Conservation (phyloP, 2,888 invertebrate species). For the Tetanocera ferruginea region DNA sequence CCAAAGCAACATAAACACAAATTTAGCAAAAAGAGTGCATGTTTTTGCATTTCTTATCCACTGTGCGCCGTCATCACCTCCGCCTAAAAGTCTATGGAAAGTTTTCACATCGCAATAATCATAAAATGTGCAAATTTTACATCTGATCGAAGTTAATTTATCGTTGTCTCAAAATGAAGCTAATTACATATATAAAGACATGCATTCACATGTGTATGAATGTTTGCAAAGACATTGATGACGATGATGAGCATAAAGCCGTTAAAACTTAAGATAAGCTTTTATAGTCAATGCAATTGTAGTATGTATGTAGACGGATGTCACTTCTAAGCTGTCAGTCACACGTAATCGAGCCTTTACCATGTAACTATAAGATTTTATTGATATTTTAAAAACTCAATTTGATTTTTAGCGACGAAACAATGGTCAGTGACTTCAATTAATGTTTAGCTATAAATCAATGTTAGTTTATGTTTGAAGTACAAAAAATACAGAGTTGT, state of each 20-base stretch:
- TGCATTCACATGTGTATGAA: background rate
- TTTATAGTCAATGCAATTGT: background rate
- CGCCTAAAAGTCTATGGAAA: background rate
- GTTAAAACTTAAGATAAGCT: conserved; percentile 23
- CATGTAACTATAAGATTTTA: too few relatives aligned
- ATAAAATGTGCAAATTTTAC: conserved; percentile 11
- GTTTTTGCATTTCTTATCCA: background rate
- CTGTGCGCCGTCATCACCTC: background rate
- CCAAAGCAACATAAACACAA: too few relatives aligned
- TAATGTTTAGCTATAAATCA: too few relatives aligned
- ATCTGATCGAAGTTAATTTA: conserved; percentile 26
- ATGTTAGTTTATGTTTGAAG: too few relatives aligned
- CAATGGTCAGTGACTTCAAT: too few relatives aligned
- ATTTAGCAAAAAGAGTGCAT: too few relatives aligned
- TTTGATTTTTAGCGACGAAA: too few relatives aligned
- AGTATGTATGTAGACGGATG: background rate
- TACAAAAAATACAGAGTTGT: too few relatives aligned
- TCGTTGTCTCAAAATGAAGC: background rate
- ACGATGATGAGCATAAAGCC: conserved; percentile 7
- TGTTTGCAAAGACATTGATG: background rate
- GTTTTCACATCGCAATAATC: conserved; percentile 16
- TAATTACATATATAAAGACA: background rate
- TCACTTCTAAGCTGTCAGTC: background rate
- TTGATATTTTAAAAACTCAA: too few relatives aligned
- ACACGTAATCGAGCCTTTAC: too few relatives aligned